Evolutionary conservation across 2,113 vertebrate genomes (phyloP).

Genomic region (Seriola rivoliana): DNA sequence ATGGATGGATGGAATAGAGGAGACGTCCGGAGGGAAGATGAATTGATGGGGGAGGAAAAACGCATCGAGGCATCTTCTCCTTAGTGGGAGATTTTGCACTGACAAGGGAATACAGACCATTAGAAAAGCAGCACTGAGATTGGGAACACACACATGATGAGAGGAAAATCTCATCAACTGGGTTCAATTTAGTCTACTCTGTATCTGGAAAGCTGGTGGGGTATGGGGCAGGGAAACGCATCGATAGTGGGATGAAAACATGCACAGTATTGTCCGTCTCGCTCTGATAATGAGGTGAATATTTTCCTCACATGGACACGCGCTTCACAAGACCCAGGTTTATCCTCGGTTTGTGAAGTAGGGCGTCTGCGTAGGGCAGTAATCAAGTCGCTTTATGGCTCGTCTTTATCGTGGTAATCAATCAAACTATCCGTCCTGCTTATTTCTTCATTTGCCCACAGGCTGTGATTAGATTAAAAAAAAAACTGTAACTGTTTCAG

Average conservation of each 20-base stretch:
- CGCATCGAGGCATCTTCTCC: not conserved
- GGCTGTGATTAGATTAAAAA: conserved; percentile 22
- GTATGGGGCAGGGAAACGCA: not conserved
- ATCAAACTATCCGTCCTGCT: conserved; percentile 13
- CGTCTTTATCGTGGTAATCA: conserved; percentile 17
- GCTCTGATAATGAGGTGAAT: not conserved
- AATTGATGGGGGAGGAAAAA: not conserved
- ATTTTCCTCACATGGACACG: not conserved
- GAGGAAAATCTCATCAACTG: not conserved
- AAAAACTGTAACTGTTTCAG: not conserved
- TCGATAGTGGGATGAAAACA: conserved; percentile 5
- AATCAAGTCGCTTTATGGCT: conserved; percentile 17
- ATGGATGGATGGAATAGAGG: not conserved
- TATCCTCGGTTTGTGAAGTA: conserved; percentile 8
- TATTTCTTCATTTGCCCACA: conserved; percentile 27
- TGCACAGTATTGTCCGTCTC: not conserved
- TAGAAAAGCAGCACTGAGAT: not conserved
- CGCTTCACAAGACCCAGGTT: conserved; percentile 6
- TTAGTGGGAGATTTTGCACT: not conserved
- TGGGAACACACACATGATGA: not conserved
- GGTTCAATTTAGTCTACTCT: conserved; percentile 25
- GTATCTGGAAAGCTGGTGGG: not conserved
- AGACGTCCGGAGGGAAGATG: not conserved
- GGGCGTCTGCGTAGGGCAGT: not conserved
- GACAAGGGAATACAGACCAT: not conserved